Conservation (phyloP, 1,140 invertebrate species). For the Drosophila kohkoa region DNA sequence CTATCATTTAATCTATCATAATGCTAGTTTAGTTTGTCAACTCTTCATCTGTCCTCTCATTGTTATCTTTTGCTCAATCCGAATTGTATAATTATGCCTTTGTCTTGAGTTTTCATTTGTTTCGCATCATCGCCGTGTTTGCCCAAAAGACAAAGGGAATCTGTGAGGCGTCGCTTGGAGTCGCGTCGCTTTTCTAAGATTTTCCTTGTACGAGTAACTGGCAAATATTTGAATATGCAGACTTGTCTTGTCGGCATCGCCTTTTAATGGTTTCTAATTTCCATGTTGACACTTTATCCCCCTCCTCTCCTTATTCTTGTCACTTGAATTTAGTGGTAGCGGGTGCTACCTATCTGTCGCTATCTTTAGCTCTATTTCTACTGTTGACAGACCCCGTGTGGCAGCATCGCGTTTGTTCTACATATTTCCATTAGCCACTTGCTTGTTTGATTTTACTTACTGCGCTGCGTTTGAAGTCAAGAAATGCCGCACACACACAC, state of each 20-base stretch:
- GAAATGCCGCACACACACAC: conserved; percentile 28
- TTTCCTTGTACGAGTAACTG: conserved; percentile 42
- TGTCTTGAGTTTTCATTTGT: conserved; percentile 28
- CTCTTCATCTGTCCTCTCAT: neutral
- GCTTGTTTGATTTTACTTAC: conserved; percentile 52
- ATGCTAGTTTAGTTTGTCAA: neutral
- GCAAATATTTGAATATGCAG: conserved; percentile 67
- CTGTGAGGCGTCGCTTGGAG: conserved; percentile 20
- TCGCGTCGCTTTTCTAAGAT: conserved; percentile 46
- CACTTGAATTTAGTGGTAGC: conserved; percentile 23
- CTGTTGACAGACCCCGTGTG: conserved; percentile 67
- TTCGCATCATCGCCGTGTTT: conserved; percentile 36
- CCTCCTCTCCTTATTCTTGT: neutral
- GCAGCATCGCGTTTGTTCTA: conserved; percentile 36
- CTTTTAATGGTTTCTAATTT: conserved; percentile 81
- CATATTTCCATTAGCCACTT: conserved; percentile 44
- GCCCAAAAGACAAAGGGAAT: conserved; percentile 1
- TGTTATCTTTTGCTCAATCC: neutral
- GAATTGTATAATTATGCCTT: conserved; percentile 10
- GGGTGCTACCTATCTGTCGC: conserved; percentile 37
- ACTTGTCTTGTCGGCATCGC: conserved; percentile 54
- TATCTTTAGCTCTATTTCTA: conserved; percentile 34
- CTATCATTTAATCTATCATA: neutral
- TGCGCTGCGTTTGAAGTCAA: conserved; percentile 36
- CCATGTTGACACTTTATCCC: conserved; percentile 60